Evolutionary conservation across 2,888 invertebrate species (phyloP), one percentile per base, ranked within the genome.

Genomic region (Nebria salina): DNA sequence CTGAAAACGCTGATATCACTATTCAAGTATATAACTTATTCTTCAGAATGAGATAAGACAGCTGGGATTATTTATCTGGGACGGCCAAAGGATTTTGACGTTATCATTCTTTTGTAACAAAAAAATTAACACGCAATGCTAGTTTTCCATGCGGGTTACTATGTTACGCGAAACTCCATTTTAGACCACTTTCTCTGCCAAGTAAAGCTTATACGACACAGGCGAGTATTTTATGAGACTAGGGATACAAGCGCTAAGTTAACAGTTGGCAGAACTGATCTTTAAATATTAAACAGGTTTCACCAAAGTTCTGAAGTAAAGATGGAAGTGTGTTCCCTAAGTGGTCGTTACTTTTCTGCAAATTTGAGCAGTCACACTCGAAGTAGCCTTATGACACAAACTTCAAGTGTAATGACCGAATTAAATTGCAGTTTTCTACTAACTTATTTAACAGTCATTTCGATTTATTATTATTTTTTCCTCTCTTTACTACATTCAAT

Each of bases 251-350:
- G 7, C 15, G 20, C 15, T 34, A 54, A 11, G 70, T 26, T 70
- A 70, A 70, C 68, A 68, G 68, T 70, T 20, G 70, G 26, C 68
- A 68, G 68, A 8, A 15, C 34, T 70, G 70, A 70, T 70, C 70
- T 25, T 70, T 70, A 70, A 70, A 70, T 70, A 70, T 70, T 70
- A 26, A 70, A 70, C 70, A 9, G 26, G 20, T 70, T 70, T 70
- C 25, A 5, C 9, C 20, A 70, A 70, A 70, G 70, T 70, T 70
- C 1, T 34, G 70, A 70, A 70, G 70, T 70, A 25, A 70, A 26
- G 34, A 54, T 54, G 13, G 54, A 54, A 54, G 54, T 7, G 13
- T 54, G 54, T 54, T 70, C 70, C 70, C 70, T 20, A n/a, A 20
- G 25, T 13, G 20, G 9, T 7, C 70, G 25, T 25, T 70, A 70